phyloP scores from a whole-genome alignment of 2,113 vertebrate genomes.

The Poeciliopsis turrubarensis region DNA sequence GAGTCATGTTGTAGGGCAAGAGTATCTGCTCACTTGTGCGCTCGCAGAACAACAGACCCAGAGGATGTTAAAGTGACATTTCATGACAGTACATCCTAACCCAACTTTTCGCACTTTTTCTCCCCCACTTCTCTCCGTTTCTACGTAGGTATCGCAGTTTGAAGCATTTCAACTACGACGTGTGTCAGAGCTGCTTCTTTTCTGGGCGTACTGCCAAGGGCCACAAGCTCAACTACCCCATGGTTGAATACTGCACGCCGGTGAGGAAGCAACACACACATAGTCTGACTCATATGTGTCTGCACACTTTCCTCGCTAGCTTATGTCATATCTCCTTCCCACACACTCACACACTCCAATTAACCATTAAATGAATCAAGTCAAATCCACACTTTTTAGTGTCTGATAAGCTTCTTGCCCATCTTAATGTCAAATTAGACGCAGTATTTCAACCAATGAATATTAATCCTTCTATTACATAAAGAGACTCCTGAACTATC shows the following conservation, averaged over 20 bases:
- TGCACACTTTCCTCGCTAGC: conserved; percentile 2
- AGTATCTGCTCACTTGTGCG: background rate
- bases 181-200: conserved; percentile 99
- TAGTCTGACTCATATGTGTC: background rate
- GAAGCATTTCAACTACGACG: conserved; percentile 99
- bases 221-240: conserved; percentile 97
- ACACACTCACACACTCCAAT: conserved; percentile 23
- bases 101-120: conserved; percentile 25
- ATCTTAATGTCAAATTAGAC: conserved; percentile 26
- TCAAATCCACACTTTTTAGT: conserved; percentile 11
- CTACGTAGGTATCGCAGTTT: conserved; percentile 91
- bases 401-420: conserved; percentile 10
- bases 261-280: conserved; percentile 79
- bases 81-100: background rate
- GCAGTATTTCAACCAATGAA: conserved; percentile 2
- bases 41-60: conserved; percentile 6
- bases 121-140: conserved; percentile 26
- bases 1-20: background rate
- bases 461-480: conserved; percentile 5
- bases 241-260: conserved; percentile 99
- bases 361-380: conserved; percentile 39
- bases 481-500: conserved; percentile 1
- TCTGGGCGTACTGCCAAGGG: conserved; percentile 97
- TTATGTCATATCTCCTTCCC: conserved; percentile 40
- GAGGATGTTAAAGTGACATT: conserved; percentile 25